Evolutionary conservation across 2,888 invertebrate species (phyloP), one percentile per base, ranked within the genome.

Genomic region (Tyria jacobaeae): DNA sequence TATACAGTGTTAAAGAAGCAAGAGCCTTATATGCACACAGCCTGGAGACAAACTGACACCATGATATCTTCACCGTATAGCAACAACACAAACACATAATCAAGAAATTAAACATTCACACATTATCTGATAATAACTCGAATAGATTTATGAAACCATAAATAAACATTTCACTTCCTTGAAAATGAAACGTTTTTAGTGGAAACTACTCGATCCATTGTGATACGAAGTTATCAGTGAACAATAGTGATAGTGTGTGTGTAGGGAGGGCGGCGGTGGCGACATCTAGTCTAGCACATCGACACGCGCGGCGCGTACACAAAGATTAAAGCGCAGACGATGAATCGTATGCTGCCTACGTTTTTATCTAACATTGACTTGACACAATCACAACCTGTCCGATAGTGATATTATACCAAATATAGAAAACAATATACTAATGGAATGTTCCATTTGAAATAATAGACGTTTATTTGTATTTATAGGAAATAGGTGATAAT

Each of bases 231-330:
- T 73, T 84, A 86, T 84, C 86, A 79, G 82, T 79, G 82, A 79
- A 72, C 76, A 78, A 24, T 34, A 79, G 74, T 82, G 85, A 83
- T 86, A 87, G 80, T 68, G 66, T 49, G 66, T 49, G 67, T 70
- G 72, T 74, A 75, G 80, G 51, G 68, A 81, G 79, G 84, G 79
- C 80, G 80, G 51, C 70, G 53, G 80, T 82, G 86, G 87, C 84
- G 90, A 82, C 89, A 85, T 74, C 83, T 84, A 80, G 89, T 89
- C 89, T 90, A 71, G 80, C 63, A 49, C 62, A 48, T 44, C 72
- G 67, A 53, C 24, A 65, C 61, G 56, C 65, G 60, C 60, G 59
- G 37, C 62, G 53, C 58, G 55, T 35, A 17, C 47, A 61, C 72
- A 78, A 76, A 78, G 71, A 71, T 48, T 60, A 72, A 56, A 34